Percentiles rank a stretch among this genome's conserved stretches.
These are phyloP conservation scores for Lagorchestes hirsutus DNA, from an alignment of 2,797 vertebrate species.

Conservation along the genomic window DNA sequence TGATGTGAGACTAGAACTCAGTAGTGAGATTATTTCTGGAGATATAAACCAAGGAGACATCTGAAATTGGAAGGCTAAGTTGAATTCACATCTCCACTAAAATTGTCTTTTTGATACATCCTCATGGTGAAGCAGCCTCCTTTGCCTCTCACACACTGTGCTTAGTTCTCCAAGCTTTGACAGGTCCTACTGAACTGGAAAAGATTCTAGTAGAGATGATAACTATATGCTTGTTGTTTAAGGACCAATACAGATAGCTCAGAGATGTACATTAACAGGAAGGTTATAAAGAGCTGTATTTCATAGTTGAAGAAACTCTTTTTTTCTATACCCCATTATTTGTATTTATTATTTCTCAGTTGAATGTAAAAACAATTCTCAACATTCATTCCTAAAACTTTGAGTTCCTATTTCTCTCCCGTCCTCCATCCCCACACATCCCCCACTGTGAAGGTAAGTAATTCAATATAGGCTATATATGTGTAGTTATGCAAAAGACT, in stretches of 20 bases:
- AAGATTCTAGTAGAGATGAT: background rate
- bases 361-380: too few relatives aligned
- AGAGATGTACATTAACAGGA: background rate
- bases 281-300: background rate
- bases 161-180: background rate
- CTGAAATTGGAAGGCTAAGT: background rate
- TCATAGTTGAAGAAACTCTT: background rate
- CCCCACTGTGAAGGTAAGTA: too few relatives aligned
- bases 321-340: too few relatives aligned
- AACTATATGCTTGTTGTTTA: background rate
- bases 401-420: too few relatives aligned
- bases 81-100: background rate
- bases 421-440: too few relatives aligned
- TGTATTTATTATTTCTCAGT: too few relatives aligned
- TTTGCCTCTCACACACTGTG: background rate
- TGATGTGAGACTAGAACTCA: background rate
- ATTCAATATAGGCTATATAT: too few relatives aligned
- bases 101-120: background rate
- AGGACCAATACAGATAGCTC: background rate
- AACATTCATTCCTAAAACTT: too few relatives aligned
- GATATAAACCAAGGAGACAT: background rate
- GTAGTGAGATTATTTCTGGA: background rate
- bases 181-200: background rate
- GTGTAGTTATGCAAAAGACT: too few relatives aligned
- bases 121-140: background rate